Conservation (phyloP, 2,113 vertebrate species). For the Laterallus jamaicensis region DNA sequence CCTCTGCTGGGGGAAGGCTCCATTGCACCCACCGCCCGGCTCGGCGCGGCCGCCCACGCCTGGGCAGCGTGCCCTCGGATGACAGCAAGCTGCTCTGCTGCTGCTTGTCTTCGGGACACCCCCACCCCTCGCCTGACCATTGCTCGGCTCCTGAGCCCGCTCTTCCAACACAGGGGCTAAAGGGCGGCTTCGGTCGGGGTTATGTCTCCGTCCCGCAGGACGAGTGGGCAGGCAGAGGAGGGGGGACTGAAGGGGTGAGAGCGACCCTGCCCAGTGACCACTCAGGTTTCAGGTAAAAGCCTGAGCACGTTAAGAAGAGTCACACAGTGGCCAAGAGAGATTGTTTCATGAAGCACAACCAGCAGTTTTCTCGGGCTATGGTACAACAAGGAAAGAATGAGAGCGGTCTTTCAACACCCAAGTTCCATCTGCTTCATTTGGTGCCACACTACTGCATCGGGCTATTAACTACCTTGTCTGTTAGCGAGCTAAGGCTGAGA, state of each 20-base stretch:
- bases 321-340: neutral
- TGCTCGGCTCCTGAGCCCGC: neutral
- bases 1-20: neutral
- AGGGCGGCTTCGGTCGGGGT: neutral
- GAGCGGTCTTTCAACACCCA: neutral
- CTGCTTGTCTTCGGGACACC: neutral
- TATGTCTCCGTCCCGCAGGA: fast-evolving
- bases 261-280: fast-evolving
- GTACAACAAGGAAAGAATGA: neutral
- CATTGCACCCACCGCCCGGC: neutral
- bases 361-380: neutral
- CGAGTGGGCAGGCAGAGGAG: neutral
- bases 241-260: neutral
- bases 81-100: neutral
- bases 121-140: neutral
- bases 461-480: neutral
- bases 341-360: neutral
- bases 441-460: neutral
- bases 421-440: neutral
- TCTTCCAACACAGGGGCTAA: neutral
- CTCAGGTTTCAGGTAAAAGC: neutral
- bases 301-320: neutral
- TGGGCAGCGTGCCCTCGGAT: neutral
- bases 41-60: too few species aligned
- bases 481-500: neutral